Conservation (phyloP, 2,888 invertebrate genomes). For the Agrotis ipsilon region DNA sequence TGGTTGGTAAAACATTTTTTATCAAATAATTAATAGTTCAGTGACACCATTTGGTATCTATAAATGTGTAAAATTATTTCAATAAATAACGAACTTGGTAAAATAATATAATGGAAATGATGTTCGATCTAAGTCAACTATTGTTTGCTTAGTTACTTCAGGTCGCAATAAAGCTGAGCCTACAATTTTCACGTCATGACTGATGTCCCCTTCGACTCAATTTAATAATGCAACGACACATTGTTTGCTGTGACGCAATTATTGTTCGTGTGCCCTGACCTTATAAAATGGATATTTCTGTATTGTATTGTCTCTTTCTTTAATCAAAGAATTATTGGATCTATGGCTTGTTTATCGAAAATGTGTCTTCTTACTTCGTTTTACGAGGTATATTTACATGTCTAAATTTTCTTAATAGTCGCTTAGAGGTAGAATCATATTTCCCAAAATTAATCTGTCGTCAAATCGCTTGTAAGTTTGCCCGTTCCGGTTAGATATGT, state of each 20-base stretch:
- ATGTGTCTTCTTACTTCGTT: no score
- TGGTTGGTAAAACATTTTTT: no score
- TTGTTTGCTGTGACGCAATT: neutral
- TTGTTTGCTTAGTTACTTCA: no score
- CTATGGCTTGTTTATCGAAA: no score
- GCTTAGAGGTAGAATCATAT: no score
- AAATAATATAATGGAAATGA: no score
- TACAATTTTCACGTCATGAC: slow-evolving; percentile 1
- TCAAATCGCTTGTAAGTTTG: neutral
- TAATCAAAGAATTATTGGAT: neutral
- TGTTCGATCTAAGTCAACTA: neutral
- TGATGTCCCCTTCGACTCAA: neutral
- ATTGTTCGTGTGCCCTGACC: neutral
- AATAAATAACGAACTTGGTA: no score
- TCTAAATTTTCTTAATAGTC: no score
- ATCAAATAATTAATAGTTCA: no score
- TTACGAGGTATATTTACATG: no score
- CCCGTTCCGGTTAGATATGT: neutral
- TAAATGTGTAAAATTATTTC: no score
- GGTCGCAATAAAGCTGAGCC: neutral
- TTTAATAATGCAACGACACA: slow-evolving; percentile 27
- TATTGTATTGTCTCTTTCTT: neutral
- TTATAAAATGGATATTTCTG: neutral
- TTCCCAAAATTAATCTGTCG: neutral
- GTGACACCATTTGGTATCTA: no score